These are phyloP conservation scores for Pelobates cultripes DNA, from an alignment of 2,797 vertebrate genomes.

Conservation along the genomic window DNA sequence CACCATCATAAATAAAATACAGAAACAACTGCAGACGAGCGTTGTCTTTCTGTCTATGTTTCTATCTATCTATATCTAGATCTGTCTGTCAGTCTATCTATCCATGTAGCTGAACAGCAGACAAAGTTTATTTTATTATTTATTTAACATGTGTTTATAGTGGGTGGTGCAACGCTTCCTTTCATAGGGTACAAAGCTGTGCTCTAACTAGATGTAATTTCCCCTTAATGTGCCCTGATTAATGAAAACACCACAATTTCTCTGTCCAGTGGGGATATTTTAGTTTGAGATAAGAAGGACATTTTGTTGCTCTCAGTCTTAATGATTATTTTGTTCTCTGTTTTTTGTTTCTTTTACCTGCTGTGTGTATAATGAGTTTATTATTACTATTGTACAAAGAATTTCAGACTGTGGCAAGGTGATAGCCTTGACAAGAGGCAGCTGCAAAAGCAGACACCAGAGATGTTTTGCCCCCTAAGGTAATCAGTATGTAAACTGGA, in stretches of 20 bases:
- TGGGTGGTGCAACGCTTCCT: not conserved
- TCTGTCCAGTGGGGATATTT: not conserved
- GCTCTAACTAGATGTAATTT: not conserved
- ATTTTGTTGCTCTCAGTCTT: constrained; percentile 8
- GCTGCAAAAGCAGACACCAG: constrained; percentile 11
- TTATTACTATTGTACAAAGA: constrained; percentile 10
- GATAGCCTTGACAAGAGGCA: constrained; percentile 15
- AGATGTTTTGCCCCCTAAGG: constrained; percentile 8
- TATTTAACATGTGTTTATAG: not conserved
- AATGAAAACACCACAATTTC: not conserved
- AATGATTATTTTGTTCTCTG: constrained; percentile 7
- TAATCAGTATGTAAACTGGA: constrained; percentile 18
- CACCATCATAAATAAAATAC: too few species aligned
- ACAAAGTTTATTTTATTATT: too few species aligned
- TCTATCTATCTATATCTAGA: too few species aligned
- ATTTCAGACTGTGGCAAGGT: constrained; percentile 17
- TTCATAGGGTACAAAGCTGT: not conserved
- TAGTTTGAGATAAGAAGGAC: not conserved
- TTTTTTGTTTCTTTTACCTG: constrained; percentile 19
- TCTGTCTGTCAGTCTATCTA: too few species aligned
- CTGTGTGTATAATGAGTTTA: constrained; percentile 17
- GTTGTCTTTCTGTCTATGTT: too few species aligned
- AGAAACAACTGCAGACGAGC: too few species aligned
- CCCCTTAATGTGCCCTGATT: not conserved
- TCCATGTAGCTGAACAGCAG: too few species aligned